Percentiles rank a stretch among this genome's conserved stretches.
Evolutionary conservation across 2,888 invertebrate species (phyloP).

Genomic region (Trichogramma evanescens): DNA sequence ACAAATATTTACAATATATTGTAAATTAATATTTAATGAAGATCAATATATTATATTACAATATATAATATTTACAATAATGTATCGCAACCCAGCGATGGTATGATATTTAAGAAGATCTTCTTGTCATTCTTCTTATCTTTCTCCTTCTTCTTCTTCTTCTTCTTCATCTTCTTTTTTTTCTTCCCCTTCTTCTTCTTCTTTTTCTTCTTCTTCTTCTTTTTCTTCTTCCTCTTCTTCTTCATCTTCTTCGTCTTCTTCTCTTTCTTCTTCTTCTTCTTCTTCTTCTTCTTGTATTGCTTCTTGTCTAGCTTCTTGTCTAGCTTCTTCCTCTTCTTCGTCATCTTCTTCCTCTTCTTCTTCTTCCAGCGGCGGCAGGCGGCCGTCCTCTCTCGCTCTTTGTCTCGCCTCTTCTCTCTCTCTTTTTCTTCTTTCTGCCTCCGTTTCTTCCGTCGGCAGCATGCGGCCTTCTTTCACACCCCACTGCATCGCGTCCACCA

Average conservation of each 20-base stretch:
- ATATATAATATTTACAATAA: no score
- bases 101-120: no score
- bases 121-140: not conserved
- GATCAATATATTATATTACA: no score
- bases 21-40: no score
- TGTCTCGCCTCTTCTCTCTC: not conserved
- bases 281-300: not conserved
- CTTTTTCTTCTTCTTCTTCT: not conserved
- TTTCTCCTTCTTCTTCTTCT: not conserved
- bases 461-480: no score
- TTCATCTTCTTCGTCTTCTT: conserved; percentile 1
- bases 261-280: not conserved
- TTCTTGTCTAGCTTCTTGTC: not conserved
- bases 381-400: not conserved
- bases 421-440: not conserved
- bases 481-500: no score
- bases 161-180: not conserved
- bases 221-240: not conserved
- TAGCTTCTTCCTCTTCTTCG: not conserved
- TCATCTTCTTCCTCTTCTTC: not conserved
- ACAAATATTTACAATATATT: no score
- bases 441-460: no score
- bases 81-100: no score
- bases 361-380: conserved; percentile 6
- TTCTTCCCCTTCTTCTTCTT: not conserved